Evolutionary conservation across 1,140 invertebrate genomes (phyloP).

Genomic region (Nebria ingens): DNA sequence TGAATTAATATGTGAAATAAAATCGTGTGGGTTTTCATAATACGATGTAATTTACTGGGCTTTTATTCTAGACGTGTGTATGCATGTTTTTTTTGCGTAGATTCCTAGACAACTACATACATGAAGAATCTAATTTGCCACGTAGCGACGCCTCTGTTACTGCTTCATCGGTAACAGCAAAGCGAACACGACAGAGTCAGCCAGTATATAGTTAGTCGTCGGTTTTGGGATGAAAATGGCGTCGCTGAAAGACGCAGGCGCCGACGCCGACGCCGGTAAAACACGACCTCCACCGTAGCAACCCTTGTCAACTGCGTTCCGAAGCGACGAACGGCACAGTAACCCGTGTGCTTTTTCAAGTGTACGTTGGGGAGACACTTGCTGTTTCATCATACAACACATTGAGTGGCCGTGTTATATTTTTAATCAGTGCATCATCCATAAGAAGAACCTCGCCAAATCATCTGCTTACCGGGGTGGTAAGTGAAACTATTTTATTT

Average conservation of each 20-base stretch:
- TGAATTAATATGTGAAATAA: not conserved
- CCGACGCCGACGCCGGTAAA: not conserved
- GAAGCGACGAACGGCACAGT: not conserved
- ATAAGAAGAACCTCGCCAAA: not conserved
- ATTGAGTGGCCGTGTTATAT: not conserved
- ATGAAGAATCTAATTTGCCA: constrained; percentile 5
- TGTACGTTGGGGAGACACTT: not conserved
- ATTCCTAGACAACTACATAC: not conserved
- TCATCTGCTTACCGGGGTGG: not conserved
- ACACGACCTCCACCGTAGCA: not conserved
- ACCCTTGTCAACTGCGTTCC: not conserved
- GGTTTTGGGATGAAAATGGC: not conserved
- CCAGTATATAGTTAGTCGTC: not conserved
- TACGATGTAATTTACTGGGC: no score
- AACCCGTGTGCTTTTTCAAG: not conserved
- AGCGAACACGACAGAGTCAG: not conserved
- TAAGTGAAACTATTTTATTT: not conserved
- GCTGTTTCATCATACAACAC: not conserved
- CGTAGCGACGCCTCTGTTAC: constrained; percentile 1
- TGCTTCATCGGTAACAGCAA: no score
- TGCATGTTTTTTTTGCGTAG: not conserved
- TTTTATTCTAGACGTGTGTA: no score
- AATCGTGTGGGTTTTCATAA: no score
- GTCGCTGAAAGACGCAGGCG: not conserved
- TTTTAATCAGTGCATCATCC: not conserved